A percentile compares a stretch with the other conserved stretches of the same genome.
These are phyloP conservation scores for Wiebesia pumilae DNA, from an alignment of 1,140 invertebrate genomes.

Conservation along the genomic window DNA sequence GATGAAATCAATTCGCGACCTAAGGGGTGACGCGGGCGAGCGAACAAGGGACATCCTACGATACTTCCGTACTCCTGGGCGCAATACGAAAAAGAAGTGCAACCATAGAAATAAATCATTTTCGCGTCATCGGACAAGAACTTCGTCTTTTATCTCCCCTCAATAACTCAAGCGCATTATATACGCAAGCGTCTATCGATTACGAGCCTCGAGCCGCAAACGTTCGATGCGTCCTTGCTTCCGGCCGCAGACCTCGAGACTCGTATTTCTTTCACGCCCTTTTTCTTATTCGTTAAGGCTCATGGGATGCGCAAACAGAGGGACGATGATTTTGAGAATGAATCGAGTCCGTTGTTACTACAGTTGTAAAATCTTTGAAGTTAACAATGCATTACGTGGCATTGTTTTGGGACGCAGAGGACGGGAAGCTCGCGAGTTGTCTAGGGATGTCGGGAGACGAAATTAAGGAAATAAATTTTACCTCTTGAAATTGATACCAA, in stretches of 20 bases:
- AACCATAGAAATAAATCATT: neutral
- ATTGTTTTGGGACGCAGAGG: too few relatives aligned
- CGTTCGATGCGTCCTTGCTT: neutral
- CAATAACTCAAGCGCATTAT: neutral
- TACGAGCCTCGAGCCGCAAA: neutral
- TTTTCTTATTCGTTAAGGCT: too few relatives aligned
- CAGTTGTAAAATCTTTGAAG: too few relatives aligned
- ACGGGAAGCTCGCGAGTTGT: too few relatives aligned
- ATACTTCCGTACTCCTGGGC: neutral
- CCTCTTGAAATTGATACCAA: constrained; percentile 26
- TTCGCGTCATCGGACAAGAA: too few relatives aligned
- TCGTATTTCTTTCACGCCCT: too few relatives aligned
- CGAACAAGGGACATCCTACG: neutral
- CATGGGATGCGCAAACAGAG: too few relatives aligned
- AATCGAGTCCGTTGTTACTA: neutral
- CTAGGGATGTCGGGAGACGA: constrained; percentile 52
- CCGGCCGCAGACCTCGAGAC: neutral
- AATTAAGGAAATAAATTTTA: constrained; percentile 47
- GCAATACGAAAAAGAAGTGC: too few relatives aligned
- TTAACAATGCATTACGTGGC: too few relatives aligned
- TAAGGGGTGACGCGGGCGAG: neutral
- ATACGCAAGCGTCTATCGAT: neutral
- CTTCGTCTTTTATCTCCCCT: too few relatives aligned
- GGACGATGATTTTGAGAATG: constrained; percentile 24
- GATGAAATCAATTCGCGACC: neutral